Evolutionary conservation across 2,797 vertebrate species (phyloP).

Genomic region (Scleropages formosus): DNA sequence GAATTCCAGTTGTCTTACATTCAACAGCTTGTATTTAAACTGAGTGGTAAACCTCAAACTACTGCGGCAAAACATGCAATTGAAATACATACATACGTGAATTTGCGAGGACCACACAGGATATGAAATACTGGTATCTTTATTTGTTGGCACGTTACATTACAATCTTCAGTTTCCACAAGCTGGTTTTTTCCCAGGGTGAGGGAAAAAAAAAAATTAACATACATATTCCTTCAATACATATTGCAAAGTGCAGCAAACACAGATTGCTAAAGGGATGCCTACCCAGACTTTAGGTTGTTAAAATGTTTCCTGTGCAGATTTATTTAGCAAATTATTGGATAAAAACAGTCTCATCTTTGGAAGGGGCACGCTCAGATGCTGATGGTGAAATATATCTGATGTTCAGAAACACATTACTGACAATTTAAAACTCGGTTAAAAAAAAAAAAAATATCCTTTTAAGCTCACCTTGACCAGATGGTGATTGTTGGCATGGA

Average conservation of each 20-base stretch:
- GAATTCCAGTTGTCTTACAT: not conserved
- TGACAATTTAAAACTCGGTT: not conserved
- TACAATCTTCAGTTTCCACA: slow-evolving; percentile 78
- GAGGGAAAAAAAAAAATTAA: slow-evolving; percentile 60
- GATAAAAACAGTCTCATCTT: too few species aligned
- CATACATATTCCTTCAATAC: slow-evolving; percentile 55
- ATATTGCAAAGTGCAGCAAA: too few species aligned
- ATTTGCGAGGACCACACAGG: not conserved
- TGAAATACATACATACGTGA: not conserved
- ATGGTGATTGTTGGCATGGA: not conserved
- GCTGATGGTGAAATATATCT: not conserved
- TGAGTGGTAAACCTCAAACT: too few species aligned
- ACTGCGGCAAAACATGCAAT: not conserved
- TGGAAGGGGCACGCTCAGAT: not conserved
- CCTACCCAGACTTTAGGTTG: not conserved
- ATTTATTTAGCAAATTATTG: not conserved
- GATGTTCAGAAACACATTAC: not conserved
- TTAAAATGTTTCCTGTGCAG: not conserved
- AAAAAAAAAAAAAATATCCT: not conserved
- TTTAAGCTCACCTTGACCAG: not conserved
- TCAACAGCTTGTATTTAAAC: not conserved
- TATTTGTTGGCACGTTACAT: slow-evolving; percentile 84
- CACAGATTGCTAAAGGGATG: not conserved
- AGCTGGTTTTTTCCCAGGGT: slow-evolving; percentile 72
- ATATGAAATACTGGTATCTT: slow-evolving; percentile 81